Base-by-base conservation (phyloP, 2,113 vertebrate species). In the Chloroceryle aenea region DNA sequence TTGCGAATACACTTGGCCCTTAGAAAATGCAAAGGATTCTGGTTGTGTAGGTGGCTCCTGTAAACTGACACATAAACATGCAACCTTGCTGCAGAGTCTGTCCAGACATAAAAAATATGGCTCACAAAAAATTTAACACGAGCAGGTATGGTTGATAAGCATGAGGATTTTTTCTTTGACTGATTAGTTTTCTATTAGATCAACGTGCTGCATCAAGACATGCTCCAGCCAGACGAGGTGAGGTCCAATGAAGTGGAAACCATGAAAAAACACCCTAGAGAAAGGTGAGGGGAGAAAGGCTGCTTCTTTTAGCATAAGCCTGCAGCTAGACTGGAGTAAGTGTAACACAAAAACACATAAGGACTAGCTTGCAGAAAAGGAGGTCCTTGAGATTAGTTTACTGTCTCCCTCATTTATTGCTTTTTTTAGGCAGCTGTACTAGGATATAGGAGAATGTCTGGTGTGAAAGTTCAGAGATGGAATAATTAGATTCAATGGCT, bases 401-500 rank as follows among this genome's bases (percentile, higher is more conserved):
- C 58, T 81, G 42, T 90, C 64, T 81, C 53, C 87, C 73, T 90
- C 86, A 52, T 73, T 86, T 87, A 93, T 87, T 85, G 52, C 72
- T 94, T 94, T 96, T 85, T 91, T 86, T 78, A 89, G 63, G 62
- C 85, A 90, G 83, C 86, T 91, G 89, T 76, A 85, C 40, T 38
- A 53, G 48, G 69, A 87, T 58, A 63, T 69, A 85, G 81, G 75
- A 95, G 94, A 96, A 55, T 78, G 90, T 75, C 63, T 94, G 34
- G 84, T 0, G 1, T 92, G 72, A 91, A 91, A 93, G 66, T 96
- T 96, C 85, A 89, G 89, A 85, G 82, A 89, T 56, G n/a, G 38
- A 94, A 86, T 68, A 95, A 62, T 80, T 73, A 87, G 85, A 96
- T 93, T 85, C 93, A 85, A 93, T 1, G 3, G 42, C 68, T 84